Conservation (phyloP, 2,888 invertebrate species). For the Dinocampus coccinellae region DNA sequence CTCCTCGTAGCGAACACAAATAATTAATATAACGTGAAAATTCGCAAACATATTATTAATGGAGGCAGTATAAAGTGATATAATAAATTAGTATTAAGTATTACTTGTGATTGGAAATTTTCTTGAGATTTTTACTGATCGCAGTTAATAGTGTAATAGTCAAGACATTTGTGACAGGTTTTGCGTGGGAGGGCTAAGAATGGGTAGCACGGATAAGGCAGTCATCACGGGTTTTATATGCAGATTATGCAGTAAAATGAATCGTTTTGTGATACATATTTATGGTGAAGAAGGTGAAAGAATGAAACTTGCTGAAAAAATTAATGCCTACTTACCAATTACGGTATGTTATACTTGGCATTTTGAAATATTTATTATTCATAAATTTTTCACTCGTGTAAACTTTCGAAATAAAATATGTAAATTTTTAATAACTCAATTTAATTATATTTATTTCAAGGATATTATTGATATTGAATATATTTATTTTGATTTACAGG, state of each 20-base stretch:
- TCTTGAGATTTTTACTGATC: no score
- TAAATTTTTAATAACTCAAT: background rate
- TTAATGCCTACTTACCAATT: conserved; percentile 84
- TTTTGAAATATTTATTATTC: background rate
- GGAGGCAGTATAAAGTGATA: background rate
- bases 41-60: background rate
- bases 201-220: conserved; percentile 88
- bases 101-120: background rate
- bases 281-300: conserved; percentile 85
- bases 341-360: conserved; percentile 71
- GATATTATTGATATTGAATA: background rate
- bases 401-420: background rate
- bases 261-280: conserved; percentile 85
- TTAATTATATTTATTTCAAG: background rate
- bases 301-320: conserved; percentile 82
- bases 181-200: conserved; percentile 62
- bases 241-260: conserved; percentile 88
- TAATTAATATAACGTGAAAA: background rate
- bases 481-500: conserved; percentile 53
- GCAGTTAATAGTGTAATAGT: conserved; percentile 22
- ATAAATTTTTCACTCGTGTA: no score
- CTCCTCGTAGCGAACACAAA: background rate
- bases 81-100: background rate
- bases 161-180: conserved; percentile 31
- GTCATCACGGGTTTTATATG: conserved; percentile 87